Conservation (phyloP, 2,888 invertebrate genomes). For the Ametastegia equiseti region DNA sequence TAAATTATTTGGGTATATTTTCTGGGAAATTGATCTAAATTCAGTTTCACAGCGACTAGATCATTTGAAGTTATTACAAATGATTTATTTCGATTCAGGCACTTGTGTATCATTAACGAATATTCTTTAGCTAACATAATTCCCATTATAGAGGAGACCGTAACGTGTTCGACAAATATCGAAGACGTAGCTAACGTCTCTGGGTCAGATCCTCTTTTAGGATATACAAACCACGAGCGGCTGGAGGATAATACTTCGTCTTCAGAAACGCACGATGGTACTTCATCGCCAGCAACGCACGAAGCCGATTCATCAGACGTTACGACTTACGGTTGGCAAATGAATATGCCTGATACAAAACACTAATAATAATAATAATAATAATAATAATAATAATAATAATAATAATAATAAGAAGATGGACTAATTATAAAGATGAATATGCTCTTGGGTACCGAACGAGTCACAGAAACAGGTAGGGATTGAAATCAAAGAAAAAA, state of each 20-base stretch:
- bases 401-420: background rate
- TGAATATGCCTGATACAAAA: background rate
- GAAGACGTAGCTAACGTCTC: constrained; percentile 61
- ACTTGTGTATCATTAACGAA: too few relatives aligned
- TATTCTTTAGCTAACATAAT: too few relatives aligned
- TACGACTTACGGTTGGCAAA: constrained; percentile 19
- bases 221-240: constrained; percentile 73
- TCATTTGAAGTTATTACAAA: too few relatives aligned
- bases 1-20: too few relatives aligned
- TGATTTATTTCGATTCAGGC: too few relatives aligned
- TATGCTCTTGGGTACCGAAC: background rate
- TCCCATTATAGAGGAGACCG: constrained; percentile 68
- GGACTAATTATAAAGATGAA: background rate
- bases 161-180: constrained; percentile 63
- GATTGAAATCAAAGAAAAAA: background rate
- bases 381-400: background rate
- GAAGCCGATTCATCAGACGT: constrained; percentile 14
- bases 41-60: too few relatives aligned
- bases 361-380: background rate
- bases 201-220: constrained; percentile 69
- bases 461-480: background rate
- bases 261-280: constrained; percentile 14
- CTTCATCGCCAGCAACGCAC: background rate
- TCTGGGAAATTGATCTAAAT: too few relatives aligned
- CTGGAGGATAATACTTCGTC: constrained; percentile 48